These are phyloP conservation scores for Callimorpha dominula DNA, from an alignment of 2,888 invertebrate genomes.

Conservation along the genomic window DNA sequence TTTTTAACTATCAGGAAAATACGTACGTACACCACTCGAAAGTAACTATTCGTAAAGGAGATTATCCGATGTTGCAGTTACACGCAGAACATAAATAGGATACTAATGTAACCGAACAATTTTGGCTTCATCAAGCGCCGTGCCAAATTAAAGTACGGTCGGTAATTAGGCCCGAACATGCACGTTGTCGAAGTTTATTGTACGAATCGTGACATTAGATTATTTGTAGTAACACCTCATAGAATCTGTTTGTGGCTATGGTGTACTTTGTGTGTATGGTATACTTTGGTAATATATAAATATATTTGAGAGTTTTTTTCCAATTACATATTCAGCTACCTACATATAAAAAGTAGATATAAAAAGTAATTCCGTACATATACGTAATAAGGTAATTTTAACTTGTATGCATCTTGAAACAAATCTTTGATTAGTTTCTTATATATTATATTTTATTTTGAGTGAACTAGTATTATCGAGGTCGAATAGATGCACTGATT, in stretches of 20 bases:
- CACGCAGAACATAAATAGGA: not conserved
- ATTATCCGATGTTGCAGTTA: not conserved
- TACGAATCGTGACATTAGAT: not conserved
- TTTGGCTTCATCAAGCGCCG: not conserved
- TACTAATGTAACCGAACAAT: conserved; percentile 4
- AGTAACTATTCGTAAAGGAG: not conserved
- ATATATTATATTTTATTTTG: too few species aligned
- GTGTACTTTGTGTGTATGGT: too few species aligned
- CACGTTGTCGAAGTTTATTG: conserved; percentile 6
- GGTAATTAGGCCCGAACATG: conserved; percentile 17
- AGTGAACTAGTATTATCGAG: too few species aligned
- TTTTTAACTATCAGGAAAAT: too few species aligned
- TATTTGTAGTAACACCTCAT: conserved; percentile 20
- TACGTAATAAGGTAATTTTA: too few species aligned
- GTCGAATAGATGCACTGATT: too few species aligned
- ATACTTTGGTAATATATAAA: not conserved
- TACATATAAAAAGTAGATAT: not conserved
- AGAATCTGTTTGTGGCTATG: not conserved
- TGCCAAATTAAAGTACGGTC: conserved; percentile 12
- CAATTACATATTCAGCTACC: not conserved
- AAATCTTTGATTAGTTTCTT: too few species aligned
- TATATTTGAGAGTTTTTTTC: not conserved
- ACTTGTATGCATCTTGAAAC: too few species aligned
- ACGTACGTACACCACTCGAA: not conserved
- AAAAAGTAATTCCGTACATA: too few species aligned